These are phyloP conservation scores for Lysandra bellargus DNA, from an alignment of 2,888 invertebrate genomes.

Conservation along the genomic window DNA sequence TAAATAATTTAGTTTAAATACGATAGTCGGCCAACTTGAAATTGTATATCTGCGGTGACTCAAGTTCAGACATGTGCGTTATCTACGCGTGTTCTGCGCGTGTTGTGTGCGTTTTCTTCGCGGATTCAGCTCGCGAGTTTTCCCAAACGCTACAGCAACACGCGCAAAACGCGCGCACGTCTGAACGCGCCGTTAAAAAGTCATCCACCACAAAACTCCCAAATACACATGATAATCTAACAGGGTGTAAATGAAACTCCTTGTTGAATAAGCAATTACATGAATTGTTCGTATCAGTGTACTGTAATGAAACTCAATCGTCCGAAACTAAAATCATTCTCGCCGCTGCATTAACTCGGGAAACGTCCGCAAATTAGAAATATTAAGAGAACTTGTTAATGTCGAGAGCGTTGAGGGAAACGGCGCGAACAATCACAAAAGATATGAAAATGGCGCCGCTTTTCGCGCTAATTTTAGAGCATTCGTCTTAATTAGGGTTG, in stretches of 20 bases:
- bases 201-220: background rate
- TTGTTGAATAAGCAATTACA: background rate
- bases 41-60: too few species aligned
- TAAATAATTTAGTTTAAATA: too few species aligned
- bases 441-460: slow-evolving; percentile 14
- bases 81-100: too few species aligned
- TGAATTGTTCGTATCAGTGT: background rate
- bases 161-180: too few species aligned
- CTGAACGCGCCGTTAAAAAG: background rate
- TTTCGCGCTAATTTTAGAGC: background rate
- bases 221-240: background rate
- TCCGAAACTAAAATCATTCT: background rate
- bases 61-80: too few species aligned
- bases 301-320: slow-evolving; percentile 12
- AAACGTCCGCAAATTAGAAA: slow-evolving; percentile 16
- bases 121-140: too few species aligned
- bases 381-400: slow-evolving; percentile 16
- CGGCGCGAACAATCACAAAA: slow-evolving; percentile 12
- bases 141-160: too few species aligned
- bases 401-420: slow-evolving; percentile 10
- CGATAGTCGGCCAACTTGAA: too few species aligned
- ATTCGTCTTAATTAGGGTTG: background rate
- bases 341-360: background rate
- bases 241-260: background rate
- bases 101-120: too few species aligned